These are phyloP conservation scores for Aquatica leii DNA, from an alignment of 2,888 invertebrate species.

Conservation along the genomic window DNA sequence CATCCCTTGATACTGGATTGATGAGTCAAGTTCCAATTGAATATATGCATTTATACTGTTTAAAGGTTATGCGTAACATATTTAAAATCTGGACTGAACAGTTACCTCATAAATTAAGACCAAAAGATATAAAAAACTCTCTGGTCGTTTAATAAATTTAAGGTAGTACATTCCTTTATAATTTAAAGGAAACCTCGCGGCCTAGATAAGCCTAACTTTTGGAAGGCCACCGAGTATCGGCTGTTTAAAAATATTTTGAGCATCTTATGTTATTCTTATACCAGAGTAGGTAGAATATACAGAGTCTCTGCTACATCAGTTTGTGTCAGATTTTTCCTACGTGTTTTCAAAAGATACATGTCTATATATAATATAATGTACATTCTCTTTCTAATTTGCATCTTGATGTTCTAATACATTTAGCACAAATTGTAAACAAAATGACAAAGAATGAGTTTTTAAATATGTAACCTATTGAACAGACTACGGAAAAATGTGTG, in stretches of 20 bases:
- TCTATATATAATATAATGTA: conserved; percentile 1
- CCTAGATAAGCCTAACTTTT: conserved; percentile 1
- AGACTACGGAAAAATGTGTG: conserved; percentile 1
- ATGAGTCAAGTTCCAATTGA: conserved; percentile 1
- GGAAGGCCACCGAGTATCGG: background rate
- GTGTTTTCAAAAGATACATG: conserved; percentile 1
- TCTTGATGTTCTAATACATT: conserved; percentile 5
- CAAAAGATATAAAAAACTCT: conserved; percentile 2
- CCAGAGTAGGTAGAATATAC: conserved; percentile 1
- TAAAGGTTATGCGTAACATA: background rate
- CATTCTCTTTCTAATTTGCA: conserved; percentile 1
- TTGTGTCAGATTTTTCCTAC: background rate
- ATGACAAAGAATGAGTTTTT: conserved; percentile 1
- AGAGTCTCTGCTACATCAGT: background rate
- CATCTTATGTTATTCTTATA: conserved; percentile 1
- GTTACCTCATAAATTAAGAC: conserved; percentile 5
- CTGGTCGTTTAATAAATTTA: too few species aligned
- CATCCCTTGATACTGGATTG: background rate
- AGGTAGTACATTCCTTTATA: too few species aligned
- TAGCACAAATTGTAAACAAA: conserved; percentile 4
- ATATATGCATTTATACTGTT: background rate
- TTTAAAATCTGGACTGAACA: conserved; percentile 3
- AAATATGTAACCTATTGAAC: background rate
- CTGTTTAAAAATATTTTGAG: conserved; percentile 2
- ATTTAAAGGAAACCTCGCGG: conserved; percentile 3